Evolutionary conservation across 2,113 vertebrate species (phyloP).

Genomic region (Electrona antarctica): DNA sequence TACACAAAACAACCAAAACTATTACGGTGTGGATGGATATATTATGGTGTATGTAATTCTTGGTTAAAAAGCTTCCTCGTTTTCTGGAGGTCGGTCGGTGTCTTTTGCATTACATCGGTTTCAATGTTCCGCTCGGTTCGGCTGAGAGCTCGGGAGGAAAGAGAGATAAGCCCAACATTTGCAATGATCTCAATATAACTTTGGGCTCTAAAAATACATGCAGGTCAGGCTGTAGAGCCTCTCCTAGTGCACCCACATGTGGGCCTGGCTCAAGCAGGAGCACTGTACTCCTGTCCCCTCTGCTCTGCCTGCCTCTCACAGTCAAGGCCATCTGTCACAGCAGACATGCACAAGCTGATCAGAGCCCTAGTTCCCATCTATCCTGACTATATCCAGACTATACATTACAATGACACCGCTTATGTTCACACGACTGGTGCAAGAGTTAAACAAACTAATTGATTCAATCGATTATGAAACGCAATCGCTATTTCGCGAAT

Average conservation of each 20-base stretch:
- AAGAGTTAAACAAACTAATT: no score
- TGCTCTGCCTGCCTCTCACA: constrained; percentile 44
- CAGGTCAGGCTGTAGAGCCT: constrained; percentile 64
- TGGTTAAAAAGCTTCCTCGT: background rate
- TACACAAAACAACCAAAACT: no score
- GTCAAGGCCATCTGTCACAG: constrained; percentile 69
- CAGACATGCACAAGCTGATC: constrained; percentile 30
- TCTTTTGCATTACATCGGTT: background rate
- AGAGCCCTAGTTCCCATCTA: constrained; percentile 15
- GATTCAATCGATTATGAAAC: no score
- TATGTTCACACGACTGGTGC: background rate
- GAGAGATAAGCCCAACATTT: constrained; percentile 65
- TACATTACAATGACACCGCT: constrained; percentile 14
- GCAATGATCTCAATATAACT: constrained; percentile 70
- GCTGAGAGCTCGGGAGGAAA: constrained; percentile 24
- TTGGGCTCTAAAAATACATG: constrained; percentile 70
- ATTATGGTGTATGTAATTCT: background rate
- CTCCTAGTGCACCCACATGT: constrained; percentile 61
- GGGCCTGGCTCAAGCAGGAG: constrained; percentile 56
- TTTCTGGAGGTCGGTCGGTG: background rate
- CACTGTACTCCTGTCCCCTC: constrained; percentile 43
- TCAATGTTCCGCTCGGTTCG: constrained; percentile 13
- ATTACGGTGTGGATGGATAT: no score
- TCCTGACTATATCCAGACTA: constrained; percentile 12
- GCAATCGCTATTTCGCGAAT: no score